phyloP scores from a whole-genome alignment of 1,140 invertebrate species.

The Steinernema khuongi region DNA sequence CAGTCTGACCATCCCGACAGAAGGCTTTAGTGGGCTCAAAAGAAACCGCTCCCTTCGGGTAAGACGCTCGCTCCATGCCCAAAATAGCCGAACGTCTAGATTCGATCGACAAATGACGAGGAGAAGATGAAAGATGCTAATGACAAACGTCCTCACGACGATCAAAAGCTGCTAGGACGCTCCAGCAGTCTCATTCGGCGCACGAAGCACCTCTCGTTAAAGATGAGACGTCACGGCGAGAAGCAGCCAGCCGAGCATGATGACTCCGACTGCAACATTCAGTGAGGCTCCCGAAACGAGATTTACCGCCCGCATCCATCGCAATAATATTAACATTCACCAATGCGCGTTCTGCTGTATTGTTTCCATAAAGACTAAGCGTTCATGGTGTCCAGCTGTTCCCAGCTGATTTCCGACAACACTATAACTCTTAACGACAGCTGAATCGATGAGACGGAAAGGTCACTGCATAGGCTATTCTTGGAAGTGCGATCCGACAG shows the following conservation, averaged over 20 bases:
- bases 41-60: conserved; percentile 44
- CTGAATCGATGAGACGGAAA: too few relatives aligned
- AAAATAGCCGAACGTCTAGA: not conserved
- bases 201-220: conserved; percentile 47
- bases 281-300: not conserved
- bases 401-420: too few relatives aligned
- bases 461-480: too few relatives aligned
- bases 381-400: too few relatives aligned
- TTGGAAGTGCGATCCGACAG: too few relatives aligned
- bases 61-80: conserved; percentile 24
- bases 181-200: conserved; percentile 40
- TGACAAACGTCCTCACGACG: conserved; percentile 34
- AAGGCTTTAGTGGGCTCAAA: conserved; percentile 22
- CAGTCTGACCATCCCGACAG: conserved; percentile 16
- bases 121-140: conserved; percentile 22
- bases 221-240: conserved; percentile 36
- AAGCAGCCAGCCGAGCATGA: conserved; percentile 28
- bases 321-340: too few relatives aligned
- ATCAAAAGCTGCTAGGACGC: conserved; percentile 22
- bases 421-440: too few relatives aligned
- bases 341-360: too few relatives aligned
- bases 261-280: conserved; percentile 38
- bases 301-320: too few relatives aligned
- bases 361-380: too few relatives aligned
- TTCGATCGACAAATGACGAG: not conserved